Base-by-base conservation (phyloP, 2,888 invertebrate genomes). In the Plebejus melissa region DNA sequence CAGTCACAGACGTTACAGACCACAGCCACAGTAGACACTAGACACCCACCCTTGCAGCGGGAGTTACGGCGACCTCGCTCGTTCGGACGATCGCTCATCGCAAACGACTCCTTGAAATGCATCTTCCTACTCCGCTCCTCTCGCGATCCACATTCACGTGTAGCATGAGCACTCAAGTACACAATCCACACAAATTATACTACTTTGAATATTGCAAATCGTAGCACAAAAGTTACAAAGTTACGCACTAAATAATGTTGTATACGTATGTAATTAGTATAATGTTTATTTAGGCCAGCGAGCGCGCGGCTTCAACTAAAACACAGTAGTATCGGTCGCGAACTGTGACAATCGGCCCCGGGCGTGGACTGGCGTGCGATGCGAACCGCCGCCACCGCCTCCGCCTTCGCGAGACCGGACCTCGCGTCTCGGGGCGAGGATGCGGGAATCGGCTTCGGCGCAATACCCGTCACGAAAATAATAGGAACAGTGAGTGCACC, bases 391-490 rank as follows among this genome's bases (percentile, higher is more conserved):
- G 90, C 90, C 90, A 89, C 88, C 90, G 90, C 90, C 91, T 90
- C 90, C 82, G 82, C 82, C 91, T 89, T 90, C 90, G 89, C 91
- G 91, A 88, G 92, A 91, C 93, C 91, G 91, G 91, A 91, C 92
- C 89, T 91, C 90, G 90, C 90, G 91, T 90, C 92, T 90, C 91
- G 90, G 91, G 90, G 91, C 91, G 93, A 91, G 94, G 91, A 93
- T 91, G 91, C 92, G 92, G 91, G 93, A 92, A 92, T 91, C 90
- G 91, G 90, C 90, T 93, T 93, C 91, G 91, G 93, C 94, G 94
- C 93, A 92, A 92, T 92, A 92, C 93, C 92, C 92, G 93, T 93
- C 93, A 93, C 93, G 91, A 93, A 93, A 93, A 93, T 93, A 93
- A 93, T 93, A 92, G 93, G 93, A 93, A 91, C 92, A 88, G 89